Percentiles rank a stretch among this genome's conserved stretches.
Conservation (phyloP, 1,140 invertebrate species). For the Rhysida immarginata region DNA sequence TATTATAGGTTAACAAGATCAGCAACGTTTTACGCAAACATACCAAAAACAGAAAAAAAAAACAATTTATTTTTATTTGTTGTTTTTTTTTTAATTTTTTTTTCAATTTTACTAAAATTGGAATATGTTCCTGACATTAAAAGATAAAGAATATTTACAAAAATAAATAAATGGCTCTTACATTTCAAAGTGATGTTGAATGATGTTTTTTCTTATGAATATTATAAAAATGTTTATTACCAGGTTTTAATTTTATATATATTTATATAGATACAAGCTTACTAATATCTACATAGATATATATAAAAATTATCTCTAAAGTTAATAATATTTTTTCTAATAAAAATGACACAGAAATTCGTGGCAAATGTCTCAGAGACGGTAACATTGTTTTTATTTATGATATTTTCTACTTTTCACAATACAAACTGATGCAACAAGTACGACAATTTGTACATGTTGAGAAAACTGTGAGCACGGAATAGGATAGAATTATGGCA, state of each 20-base stretch:
- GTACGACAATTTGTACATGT: conserved; percentile 10
- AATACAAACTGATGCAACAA: conserved; percentile 6
- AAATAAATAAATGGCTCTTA: too few relatives aligned
- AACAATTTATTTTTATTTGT: too few relatives aligned
- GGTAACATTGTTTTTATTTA: conserved; percentile 3
- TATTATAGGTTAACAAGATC: too few relatives aligned
- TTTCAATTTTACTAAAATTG: too few relatives aligned
- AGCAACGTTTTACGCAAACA: too few relatives aligned
- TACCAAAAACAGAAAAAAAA: too few relatives aligned
- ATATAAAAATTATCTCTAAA: background rate
- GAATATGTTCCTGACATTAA: too few relatives aligned
- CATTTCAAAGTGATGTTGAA: too few relatives aligned
- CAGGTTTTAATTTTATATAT: too few relatives aligned
- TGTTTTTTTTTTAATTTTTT: too few relatives aligned
- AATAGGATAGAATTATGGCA: conserved; percentile 7
- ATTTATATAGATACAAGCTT: background rate
- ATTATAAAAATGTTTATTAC: background rate
- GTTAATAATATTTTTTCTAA: background rate
- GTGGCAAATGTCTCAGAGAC: conserved; percentile 3
- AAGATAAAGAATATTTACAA: too few relatives aligned
- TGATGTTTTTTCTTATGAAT: background rate
- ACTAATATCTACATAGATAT: background rate
- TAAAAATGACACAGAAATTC: background rate
- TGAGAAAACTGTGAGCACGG: conserved; percentile 7
- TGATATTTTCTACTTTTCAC: conserved; percentile 3